Evolutionary conservation across 2,888 invertebrate species (phyloP).

Genomic region (Drosophila diplacantha): DNA sequence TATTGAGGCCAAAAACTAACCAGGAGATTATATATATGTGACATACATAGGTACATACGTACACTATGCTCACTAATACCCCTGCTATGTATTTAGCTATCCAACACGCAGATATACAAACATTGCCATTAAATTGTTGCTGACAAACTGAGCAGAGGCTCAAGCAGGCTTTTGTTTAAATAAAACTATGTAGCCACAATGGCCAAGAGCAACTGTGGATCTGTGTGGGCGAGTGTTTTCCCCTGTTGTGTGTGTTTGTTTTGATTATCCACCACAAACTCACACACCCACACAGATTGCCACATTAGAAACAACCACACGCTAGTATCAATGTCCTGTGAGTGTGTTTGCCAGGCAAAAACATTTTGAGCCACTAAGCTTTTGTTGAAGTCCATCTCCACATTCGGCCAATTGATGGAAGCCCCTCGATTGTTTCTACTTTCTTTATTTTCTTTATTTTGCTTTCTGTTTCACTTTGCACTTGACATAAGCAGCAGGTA

Average conservation of each 20-base stretch:
- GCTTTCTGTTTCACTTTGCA: slow-evolving; percentile 3
- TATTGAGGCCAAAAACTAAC: neutral
- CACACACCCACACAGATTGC: slow-evolving; percentile 15
- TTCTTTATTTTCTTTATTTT: slow-evolving; percentile 34
- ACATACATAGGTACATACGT: slow-evolving; percentile 6
- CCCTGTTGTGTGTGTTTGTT: slow-evolving; percentile 42
- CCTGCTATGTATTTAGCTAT: slow-evolving; percentile 1
- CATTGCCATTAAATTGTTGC: slow-evolving; percentile 49
- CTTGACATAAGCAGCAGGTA: slow-evolving; percentile 51
- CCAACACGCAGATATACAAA: neutral
- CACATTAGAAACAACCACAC: slow-evolving; percentile 11
- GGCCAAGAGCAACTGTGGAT: slow-evolving; percentile 50
- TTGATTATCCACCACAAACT: slow-evolving; percentile 57
- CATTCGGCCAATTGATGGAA: slow-evolving; percentile 62
- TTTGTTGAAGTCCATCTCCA: slow-evolving; percentile 67
- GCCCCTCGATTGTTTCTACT: slow-evolving; percentile 44
- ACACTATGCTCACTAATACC: neutral
- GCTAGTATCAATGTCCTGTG: slow-evolving; percentile 46
- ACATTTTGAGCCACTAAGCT: slow-evolving; percentile 64
- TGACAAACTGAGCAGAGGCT: slow-evolving; percentile 57
- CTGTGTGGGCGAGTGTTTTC: slow-evolving; percentile 1
- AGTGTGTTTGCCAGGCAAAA: slow-evolving; percentile 51
- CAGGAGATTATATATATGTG: slow-evolving; percentile 13
- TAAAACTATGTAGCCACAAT: slow-evolving; percentile 64
- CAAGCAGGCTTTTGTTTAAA: slow-evolving; percentile 69